Conservation (phyloP, 1,140 invertebrate species). For the Tetragonula clypearis region DNA sequence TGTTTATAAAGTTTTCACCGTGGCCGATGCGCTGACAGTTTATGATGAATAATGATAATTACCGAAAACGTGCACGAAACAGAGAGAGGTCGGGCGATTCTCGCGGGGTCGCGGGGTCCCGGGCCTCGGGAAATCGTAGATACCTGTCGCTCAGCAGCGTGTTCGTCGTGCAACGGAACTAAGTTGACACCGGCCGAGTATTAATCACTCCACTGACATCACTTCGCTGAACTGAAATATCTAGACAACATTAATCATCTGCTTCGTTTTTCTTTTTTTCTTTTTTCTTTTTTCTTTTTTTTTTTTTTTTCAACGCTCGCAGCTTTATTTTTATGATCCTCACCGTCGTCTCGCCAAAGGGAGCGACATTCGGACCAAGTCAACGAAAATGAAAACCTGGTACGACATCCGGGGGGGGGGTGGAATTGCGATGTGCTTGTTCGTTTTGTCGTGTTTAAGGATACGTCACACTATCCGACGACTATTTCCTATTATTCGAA, state of each 20-base stretch:
- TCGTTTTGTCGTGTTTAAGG: slow-evolving; percentile 27
- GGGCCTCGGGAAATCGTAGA: neutral
- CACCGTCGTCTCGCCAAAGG: neutral
- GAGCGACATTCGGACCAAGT: too few species aligned
- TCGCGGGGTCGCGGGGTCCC: too few species aligned
- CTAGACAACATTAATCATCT: slow-evolving; percentile 9
- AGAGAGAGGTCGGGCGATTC: neutral
- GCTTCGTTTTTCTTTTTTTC: too few species aligned
- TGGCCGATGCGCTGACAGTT: neutral
- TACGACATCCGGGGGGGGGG: neutral
- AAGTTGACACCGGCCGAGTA: slow-evolving; percentile 2
- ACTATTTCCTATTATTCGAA: slow-evolving; percentile 25
- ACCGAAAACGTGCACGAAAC: neutral
- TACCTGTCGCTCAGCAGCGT: neutral
- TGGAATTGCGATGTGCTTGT: neutral
- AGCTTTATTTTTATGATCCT: slow-evolving; percentile 7
- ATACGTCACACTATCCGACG: neutral
- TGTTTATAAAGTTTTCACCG: slow-evolving; percentile 1
- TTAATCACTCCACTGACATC: slow-evolving; percentile 18
- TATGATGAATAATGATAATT: neutral
- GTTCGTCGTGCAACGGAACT: slow-evolving; percentile 23
- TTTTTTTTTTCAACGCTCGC: neutral
- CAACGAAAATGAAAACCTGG: neutral
- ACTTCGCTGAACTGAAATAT: neutral
- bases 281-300: too few species aligned